Conservation (phyloP, 2,797 vertebrate species). For the Thunnus albacares region DNA sequence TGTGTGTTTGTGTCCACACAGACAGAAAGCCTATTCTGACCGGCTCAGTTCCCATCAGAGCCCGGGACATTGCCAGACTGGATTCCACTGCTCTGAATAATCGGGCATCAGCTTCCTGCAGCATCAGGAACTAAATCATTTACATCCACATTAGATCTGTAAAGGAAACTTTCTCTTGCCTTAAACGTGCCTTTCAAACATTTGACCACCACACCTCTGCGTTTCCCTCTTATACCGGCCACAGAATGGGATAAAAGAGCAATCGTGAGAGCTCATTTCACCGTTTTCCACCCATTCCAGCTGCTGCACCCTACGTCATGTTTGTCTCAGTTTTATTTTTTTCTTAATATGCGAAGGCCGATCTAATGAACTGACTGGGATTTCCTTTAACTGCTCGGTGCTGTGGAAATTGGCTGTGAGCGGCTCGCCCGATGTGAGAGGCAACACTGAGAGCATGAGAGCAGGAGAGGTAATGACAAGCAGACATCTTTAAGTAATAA, state of each 20-base stretch:
- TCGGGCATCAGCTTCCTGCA: slow-evolving; percentile 56
- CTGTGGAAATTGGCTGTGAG: slow-evolving; percentile 61
- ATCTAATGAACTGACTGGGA: slow-evolving; percentile 63
- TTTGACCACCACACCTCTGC: slow-evolving; percentile 11
- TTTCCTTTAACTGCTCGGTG: slow-evolving; percentile 59
- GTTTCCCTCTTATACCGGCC: not conserved
- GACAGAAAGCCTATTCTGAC: slow-evolving; percentile 71
- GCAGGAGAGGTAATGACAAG: slow-evolving; percentile 67
- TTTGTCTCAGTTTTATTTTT: slow-evolving; percentile 29
- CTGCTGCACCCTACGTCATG: slow-evolving; percentile 16
- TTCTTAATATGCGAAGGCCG: slow-evolving; percentile 28
- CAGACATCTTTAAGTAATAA: slow-evolving; percentile 86
- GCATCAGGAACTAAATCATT: slow-evolving; percentile 18
- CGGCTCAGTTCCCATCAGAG: slow-evolving; percentile 71
- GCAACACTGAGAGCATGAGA: slow-evolving; percentile 56
- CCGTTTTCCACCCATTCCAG: slow-evolving; percentile 29
- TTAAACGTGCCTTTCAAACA: slow-evolving; percentile 11
- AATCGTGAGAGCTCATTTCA: slow-evolving; percentile 18
- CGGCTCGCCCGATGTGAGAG: slow-evolving; percentile 48
- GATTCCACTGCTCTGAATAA: slow-evolving; percentile 74
- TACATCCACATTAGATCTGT: slow-evolving; percentile 10
- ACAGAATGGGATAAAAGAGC: slow-evolving; percentile 6
- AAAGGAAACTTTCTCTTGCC: slow-evolving; percentile 1
- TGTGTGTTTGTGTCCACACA: slow-evolving; percentile 48
- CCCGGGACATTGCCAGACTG: slow-evolving; percentile 52